Evolutionary conservation across 2,888 invertebrate species (phyloP), one percentile per base, ranked within the genome.

Genomic region (Drosophila parthenogenetica): DNA sequence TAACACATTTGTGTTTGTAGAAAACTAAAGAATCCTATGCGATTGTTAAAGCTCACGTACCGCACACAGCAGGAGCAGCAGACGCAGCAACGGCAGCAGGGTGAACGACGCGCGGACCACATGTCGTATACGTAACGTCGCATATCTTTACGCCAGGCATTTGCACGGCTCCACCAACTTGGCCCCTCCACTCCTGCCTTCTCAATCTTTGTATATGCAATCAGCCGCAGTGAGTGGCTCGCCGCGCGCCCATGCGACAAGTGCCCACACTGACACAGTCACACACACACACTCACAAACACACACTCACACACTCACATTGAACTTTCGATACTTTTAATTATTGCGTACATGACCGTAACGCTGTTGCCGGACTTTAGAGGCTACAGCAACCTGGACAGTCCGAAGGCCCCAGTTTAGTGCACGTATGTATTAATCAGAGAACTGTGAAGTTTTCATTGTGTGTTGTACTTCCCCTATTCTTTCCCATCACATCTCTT

Each of bases 291-390:
- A 62, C 66, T 42, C 37, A 42, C 60, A 57, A 39, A 50, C 55
- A 68, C 60, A 75, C 37, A n/a, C 50, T 55, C 39, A 39, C 42
- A 60, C 22, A 22, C 22, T 22, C 55, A 58, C 49, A 50, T 57
- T 51, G 64, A 75, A 88, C 69, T 87, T 78, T 87, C 80, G 80
- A 87, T 88, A 89, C 87, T 87, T 87, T 89, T 89, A 87, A 87
- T 87, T 89, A 87, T 89, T 89, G 81, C 89, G 80, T 83, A 89
- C 83, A 89, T 86, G 81, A 76, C 81, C 86, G 86, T 82, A 82
- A 85, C 85, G 79, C 76, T 79, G 73, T 74, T 71, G 73, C 79
- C 55, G 87, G 87, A 83, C 87, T 81, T 84, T 77, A 54, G 72
- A 79, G 78, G 68, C 71, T 66, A 67, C 65, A 75, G 61, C 62